Conservation (phyloP, 2,113 vertebrate species). For the Pseudorhombus dupliciocellatus region DNA sequence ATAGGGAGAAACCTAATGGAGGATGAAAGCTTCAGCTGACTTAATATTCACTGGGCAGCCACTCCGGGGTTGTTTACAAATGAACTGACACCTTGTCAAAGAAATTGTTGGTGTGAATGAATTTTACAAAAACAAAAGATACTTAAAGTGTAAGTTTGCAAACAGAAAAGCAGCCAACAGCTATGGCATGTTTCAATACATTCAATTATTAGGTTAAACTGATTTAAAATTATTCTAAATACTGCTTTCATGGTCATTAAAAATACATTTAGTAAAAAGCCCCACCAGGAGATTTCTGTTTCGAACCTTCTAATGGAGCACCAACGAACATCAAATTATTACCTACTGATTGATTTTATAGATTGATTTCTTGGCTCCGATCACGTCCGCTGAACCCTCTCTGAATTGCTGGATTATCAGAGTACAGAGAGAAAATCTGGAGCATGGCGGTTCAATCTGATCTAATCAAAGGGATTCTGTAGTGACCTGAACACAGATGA, state of each 20-base stretch:
- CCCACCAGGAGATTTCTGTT: too few relatives aligned
- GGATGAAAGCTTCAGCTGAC: too few relatives aligned
- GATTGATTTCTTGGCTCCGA: too few relatives aligned
- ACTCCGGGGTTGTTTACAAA: too few relatives aligned
- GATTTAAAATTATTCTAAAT: background rate
- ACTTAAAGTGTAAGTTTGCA: background rate
- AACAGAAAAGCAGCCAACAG: background rate
- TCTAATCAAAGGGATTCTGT: slow-evolving; percentile 19
- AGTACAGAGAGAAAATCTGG: too few relatives aligned
- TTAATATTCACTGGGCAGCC: background rate
- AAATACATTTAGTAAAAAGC: too few relatives aligned
- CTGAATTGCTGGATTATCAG: too few relatives aligned
- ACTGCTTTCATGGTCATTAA: background rate
- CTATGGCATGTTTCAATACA: background rate
- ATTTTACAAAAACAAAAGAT: background rate
- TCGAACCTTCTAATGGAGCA: background rate
- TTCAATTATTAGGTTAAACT: background rate
- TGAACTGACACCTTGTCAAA: background rate
- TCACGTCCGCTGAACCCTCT: too few relatives aligned
- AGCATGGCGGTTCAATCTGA: background rate
- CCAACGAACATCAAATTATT: background rate
- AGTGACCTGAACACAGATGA: slow-evolving; percentile 13
- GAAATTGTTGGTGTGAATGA: background rate
- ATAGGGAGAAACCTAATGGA: too few relatives aligned
- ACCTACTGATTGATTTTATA: too few relatives aligned